Evolutionary conservation across 2,113 vertebrate species (phyloP), one percentile per base, ranked within the genome.

Genomic region (Beaufortia kweichowensis): DNA sequence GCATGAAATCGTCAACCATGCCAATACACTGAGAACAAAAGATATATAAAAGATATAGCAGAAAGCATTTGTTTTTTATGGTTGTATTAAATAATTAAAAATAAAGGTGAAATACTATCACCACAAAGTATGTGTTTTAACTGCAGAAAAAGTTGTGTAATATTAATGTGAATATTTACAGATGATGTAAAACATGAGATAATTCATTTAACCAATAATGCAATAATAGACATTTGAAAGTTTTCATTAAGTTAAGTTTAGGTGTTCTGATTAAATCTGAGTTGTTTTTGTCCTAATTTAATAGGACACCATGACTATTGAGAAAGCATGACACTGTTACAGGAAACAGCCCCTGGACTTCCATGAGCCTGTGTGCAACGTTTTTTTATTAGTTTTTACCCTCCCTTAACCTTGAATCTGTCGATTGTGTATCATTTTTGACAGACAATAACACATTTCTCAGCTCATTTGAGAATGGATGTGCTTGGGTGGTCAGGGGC

Each of bases 371-470:
- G 73, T 39, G 46, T 77, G 62, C 68, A 46, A n/a, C n/a, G n/a
- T 72, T 72, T 55, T 78, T 64, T 48, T 50, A 55, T 73, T 60
- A 33, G 39, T 70, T 71, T 71, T 75, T 61, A 81, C 41, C 81
- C 29, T 57, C 71, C 79, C 61, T 57, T 76, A 81, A 81, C 79
- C 82, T 81, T 59, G 75, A 80, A 84, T 81, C 76, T 74, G 68
- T 84, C 77, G 74, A 81, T 77, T 31, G 53, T 66, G 71, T 79
- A 84, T 79, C 39, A 64, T 77, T 79, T 77, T 57, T 74, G 77
- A 79, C 77, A 79, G 83, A 84, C 77, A 82, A 84, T 75, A 84
- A 84, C 77, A 79, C 66, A 77, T 82, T 84, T 84, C 57, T 77
- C 77, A 79, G 67, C 50, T 84, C 68, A 74, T 81, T 84, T 79